Percentiles rank a stretch among this genome's conserved stretches.
Evolutionary conservation across 1,140 invertebrate species (phyloP).

Genomic region (Vollenhovia emeryi): DNA sequence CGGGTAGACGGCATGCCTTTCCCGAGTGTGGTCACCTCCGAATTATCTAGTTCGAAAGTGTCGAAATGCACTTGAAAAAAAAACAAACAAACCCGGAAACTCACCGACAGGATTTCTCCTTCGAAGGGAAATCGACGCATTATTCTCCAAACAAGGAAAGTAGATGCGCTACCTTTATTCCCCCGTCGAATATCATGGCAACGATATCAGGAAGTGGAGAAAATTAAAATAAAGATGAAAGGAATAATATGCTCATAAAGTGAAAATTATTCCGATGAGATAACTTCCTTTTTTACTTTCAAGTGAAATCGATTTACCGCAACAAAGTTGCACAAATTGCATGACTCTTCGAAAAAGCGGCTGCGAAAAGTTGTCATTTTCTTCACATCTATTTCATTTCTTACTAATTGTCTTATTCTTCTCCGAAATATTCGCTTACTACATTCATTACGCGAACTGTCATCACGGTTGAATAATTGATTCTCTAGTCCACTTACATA

Average conservation of each 20-base stretch:
- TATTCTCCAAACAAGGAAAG: constrained; percentile 22
- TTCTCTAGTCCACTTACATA: neutral
- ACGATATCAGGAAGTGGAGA: neutral
- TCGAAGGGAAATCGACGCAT: constrained; percentile 1
- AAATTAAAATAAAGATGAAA: neutral
- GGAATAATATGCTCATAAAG: constrained; percentile 9
- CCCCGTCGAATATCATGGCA: neutral
- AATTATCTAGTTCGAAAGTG: constrained; percentile 10
- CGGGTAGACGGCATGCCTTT: neutral
- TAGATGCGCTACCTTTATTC: neutral
- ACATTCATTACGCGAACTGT: neutral
- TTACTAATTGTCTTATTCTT: neutral
- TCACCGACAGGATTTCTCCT: neutral
- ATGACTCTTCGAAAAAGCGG: neutral
- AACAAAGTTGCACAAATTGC: neutral
- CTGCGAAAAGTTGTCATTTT: neutral
- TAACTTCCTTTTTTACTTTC: constrained; percentile 20
- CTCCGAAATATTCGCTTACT: neutral
- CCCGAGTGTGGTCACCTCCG: neutral
- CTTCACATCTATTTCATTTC: neutral
- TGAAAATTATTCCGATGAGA: constrained; percentile 1
- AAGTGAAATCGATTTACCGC: constrained; percentile 31
- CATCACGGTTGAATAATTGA: constrained; percentile 18
- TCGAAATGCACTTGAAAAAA: neutral
- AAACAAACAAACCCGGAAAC: neutral